Evolutionary conservation across 2,113 vertebrate species (phyloP).

Genomic region (Aegotheles bennettii): DNA sequence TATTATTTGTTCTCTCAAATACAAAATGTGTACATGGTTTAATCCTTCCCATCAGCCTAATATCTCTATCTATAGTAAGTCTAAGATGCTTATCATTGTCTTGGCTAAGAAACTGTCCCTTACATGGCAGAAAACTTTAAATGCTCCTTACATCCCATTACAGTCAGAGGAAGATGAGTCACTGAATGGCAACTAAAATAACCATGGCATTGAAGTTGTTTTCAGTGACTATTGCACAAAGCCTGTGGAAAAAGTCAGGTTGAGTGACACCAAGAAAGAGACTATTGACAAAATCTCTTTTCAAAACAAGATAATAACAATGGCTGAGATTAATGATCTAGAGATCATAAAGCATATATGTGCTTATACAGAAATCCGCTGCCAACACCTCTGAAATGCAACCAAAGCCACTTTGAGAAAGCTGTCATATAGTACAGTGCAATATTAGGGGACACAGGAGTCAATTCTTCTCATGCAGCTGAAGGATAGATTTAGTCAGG

Average conservation of each 20-base stretch:
- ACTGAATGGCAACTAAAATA: conserved; percentile 1
- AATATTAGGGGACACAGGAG: background rate
- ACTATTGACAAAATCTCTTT: background rate
- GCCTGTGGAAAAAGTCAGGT: background rate
- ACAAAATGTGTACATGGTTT: background rate
- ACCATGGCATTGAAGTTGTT: background rate
- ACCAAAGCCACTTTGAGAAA: background rate
- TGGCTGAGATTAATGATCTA: background rate
- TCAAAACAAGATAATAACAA: background rate
- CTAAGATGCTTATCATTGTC: background rate
- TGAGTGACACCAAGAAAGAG: background rate
- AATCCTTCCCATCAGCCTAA: background rate
- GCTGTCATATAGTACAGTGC: background rate
- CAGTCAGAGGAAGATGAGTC: background rate
- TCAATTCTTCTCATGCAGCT: background rate
- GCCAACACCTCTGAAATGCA: background rate
- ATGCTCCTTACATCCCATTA: conserved; percentile 14
- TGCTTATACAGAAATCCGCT: background rate
- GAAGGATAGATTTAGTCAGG: background rate
- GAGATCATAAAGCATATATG: background rate
- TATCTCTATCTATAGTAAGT: background rate
- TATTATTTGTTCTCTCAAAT: background rate
- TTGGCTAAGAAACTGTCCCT: background rate
- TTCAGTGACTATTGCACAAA: background rate
- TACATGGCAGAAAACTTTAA: background rate